Percentiles rank a stretch among this genome's conserved stretches.
Evolutionary conservation across 2,113 vertebrate species (phyloP).

Genomic region (Variabilichromis moorii): DNA sequence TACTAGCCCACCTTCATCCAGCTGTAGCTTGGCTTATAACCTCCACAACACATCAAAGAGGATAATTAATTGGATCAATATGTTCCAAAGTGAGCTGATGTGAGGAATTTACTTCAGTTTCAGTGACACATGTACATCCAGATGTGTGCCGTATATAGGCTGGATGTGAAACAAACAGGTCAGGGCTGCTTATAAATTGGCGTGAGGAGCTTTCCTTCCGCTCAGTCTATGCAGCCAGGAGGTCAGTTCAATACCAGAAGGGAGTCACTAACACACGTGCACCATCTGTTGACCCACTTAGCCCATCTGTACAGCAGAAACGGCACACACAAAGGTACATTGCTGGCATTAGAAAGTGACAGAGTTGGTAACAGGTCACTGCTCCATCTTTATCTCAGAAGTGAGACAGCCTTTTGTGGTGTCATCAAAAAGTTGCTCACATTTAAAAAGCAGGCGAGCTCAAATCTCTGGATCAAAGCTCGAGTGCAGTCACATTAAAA

Average conservation of each 20-base stretch:
- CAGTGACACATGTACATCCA: not conserved
- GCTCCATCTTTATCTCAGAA: not conserved
- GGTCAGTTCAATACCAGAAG: conserved; percentile 25
- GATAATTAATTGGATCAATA: conserved; percentile 12
- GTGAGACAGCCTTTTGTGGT: not conserved
- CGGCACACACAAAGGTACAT: not conserved
- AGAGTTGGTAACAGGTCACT: not conserved
- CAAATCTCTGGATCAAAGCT: not conserved
- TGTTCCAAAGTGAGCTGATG: not conserved
- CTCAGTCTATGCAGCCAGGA: not conserved
- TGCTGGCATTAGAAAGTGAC: not conserved
- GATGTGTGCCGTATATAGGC: not conserved
- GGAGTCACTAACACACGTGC: conserved; percentile 29
- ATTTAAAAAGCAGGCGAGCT: not conserved
- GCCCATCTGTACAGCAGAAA: conserved; percentile 22
- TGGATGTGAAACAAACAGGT: conserved; percentile 44
- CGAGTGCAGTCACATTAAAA: not conserved
- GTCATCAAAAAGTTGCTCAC: not conserved
- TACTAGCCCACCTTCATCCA: not conserved
- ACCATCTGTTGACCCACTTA: conserved; percentile 53
- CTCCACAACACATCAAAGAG: not conserved
- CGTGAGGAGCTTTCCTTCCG: conserved; percentile 19
- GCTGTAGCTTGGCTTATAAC: not conserved
- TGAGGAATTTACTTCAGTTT: not conserved
- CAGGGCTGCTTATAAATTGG: not conserved